These are phyloP conservation scores for Characodon lateralis DNA, from an alignment of 2,797 vertebrate species.

Conservation along the genomic window DNA sequence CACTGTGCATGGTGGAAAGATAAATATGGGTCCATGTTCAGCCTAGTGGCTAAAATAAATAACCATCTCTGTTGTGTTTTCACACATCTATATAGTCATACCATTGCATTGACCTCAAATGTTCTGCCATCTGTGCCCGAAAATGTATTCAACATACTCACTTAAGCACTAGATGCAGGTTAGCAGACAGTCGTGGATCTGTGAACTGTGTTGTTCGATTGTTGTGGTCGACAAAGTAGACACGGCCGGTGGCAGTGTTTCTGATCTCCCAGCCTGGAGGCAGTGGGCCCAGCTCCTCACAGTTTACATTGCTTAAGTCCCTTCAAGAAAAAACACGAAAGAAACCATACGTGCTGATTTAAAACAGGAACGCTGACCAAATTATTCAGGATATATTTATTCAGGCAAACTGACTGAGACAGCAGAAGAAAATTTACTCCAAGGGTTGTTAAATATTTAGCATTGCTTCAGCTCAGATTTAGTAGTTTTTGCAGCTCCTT, in stretches of 20 bases:
- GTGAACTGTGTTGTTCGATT: conserved; percentile 97
- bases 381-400: conserved; percentile 7
- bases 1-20: neutral
- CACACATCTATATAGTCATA: neutral
- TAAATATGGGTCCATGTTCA: neutral
- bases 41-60: too few species aligned
- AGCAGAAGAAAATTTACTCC: neutral
- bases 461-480: neutral
- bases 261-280: conserved; percentile 97
- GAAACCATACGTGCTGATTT: neutral
- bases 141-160: conserved; percentile 72
- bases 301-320: conserved; percentile 97
- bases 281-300: conserved; percentile 95
- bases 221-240: conserved; percentile 99
- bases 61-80: too few species aligned
- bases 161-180: conserved; percentile 95
- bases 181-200: conserved; percentile 93
- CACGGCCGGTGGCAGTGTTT: conserved; percentile 94
- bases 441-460: neutral
- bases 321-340: conserved; percentile 70
- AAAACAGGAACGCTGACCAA: neutral
- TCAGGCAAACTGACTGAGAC: neutral
- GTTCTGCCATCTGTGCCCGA: neutral
- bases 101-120: neutral
- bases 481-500: neutral